phyloP scores from a whole-genome alignment of 2,797 vertebrate species.

The Lagodon rhomboides region DNA sequence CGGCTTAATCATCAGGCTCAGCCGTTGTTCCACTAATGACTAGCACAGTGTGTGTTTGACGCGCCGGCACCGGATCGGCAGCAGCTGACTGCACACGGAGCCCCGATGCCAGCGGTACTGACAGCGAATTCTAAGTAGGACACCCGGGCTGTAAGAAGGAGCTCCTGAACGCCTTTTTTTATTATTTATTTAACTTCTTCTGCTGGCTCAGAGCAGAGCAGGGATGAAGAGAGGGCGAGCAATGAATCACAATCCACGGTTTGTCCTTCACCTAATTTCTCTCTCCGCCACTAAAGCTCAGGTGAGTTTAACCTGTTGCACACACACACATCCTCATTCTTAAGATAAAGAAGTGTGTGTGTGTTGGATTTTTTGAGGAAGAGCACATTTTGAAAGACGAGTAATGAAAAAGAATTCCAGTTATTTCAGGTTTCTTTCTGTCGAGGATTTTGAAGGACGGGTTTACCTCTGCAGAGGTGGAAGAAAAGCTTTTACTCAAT shows the following conservation, averaged over 20 bases:
- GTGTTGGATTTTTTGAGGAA: background rate
- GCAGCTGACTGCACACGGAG: slow-evolving; percentile 71
- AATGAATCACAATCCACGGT: slow-evolving; percentile 72
- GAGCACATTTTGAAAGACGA: background rate
- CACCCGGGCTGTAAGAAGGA: slow-evolving; percentile 49
- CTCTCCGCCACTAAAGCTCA: slow-evolving; percentile 37
- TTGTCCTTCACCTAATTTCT: slow-evolving; percentile 76
- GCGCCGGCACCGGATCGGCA: slow-evolving; percentile 49
- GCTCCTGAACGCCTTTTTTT: slow-evolving; percentile 43
- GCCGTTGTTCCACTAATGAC: slow-evolving; percentile 69
- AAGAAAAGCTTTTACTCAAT: background rate
- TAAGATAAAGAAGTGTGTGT: background rate
- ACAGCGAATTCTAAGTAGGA: slow-evolving; percentile 80
- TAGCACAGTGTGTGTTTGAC: slow-evolving; percentile 67
- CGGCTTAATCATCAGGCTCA: slow-evolving; percentile 52
- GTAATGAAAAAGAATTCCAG: slow-evolving; percentile 2
- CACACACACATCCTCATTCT: slow-evolving; percentile 23
- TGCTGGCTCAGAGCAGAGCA: slow-evolving; percentile 33
- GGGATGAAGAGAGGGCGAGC: slow-evolving; percentile 55
- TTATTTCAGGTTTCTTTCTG: background rate
- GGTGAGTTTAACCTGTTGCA: slow-evolving; percentile 64
- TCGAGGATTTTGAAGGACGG: background rate
- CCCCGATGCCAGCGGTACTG: slow-evolving; percentile 53
- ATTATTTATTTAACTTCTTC: slow-evolving; percentile 43
- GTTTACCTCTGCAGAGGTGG: background rate